Percentiles rank a stretch among this genome's conserved stretches.
phyloP scores from a whole-genome alignment of 2,888 invertebrate genomes.

The Calliopum simillimum region DNA sequence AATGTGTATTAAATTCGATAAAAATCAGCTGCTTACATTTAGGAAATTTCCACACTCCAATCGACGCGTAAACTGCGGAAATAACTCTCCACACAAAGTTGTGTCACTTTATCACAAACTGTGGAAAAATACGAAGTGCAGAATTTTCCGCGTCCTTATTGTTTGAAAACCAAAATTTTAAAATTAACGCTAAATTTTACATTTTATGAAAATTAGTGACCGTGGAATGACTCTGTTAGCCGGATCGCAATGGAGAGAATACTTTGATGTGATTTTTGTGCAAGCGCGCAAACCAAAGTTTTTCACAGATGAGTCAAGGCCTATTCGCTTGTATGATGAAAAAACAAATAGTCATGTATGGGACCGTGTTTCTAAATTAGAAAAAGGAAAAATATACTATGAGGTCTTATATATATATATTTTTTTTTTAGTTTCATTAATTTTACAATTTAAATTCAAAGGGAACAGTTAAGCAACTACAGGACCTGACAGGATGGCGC shows the following conservation, averaged over 20 bases:
- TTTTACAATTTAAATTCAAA: slow-evolving; percentile 64
- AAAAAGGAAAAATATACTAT: slow-evolving; percentile 91
- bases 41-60: too few relatives aligned
- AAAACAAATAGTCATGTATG: slow-evolving; percentile 85
- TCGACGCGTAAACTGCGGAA: too few relatives aligned
- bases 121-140: too few relatives aligned
- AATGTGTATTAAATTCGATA: too few relatives aligned
- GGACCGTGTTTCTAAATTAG: slow-evolving; percentile 88
- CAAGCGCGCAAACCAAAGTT: slow-evolving; percentile 96
- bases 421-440: neutral
- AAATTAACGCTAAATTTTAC: too few relatives aligned
- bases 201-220: slow-evolving; percentile 81
- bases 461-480: slow-evolving; percentile 93
- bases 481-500: slow-evolving; percentile 92
- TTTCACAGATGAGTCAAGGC: slow-evolving; percentile 92
- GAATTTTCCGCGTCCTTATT: too few relatives aligned
- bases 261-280: slow-evolving; percentile 94
- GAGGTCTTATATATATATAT: slow-evolving; percentile 74
- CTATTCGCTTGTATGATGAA: slow-evolving; percentile 89
- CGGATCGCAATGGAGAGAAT: slow-evolving; percentile 88
- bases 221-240: slow-evolving; percentile 91
- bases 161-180: too few relatives aligned
- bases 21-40: too few relatives aligned
- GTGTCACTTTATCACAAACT: too few relatives aligned
- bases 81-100: too few relatives aligned